Base-by-base conservation (phyloP, 1,140 invertebrate species). In the Caenorhabditis briggsae region DNA sequence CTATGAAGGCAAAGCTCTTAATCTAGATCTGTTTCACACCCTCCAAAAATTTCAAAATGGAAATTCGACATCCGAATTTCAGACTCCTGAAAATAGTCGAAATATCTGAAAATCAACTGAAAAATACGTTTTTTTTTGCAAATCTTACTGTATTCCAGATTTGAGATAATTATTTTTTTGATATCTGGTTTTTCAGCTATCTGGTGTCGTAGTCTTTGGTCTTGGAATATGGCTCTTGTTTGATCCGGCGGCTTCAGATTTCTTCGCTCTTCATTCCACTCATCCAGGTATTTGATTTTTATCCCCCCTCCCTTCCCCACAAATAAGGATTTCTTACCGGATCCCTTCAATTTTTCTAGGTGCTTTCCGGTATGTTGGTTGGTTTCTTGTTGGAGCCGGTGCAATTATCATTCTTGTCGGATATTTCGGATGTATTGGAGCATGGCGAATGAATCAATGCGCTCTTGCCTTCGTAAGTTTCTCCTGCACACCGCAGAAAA, bases 241-340 rank as follows among this genome's bases (percentile, higher is more conserved):
- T 55, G 86, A 87, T 65, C 86, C 86, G 20, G 61, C 86, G 1
- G 82, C 86, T 20, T 87, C 86, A 7, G 86, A 87, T 59, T 87
- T 84, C 70, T 87, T 87, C 16, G 82, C 82, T 50, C 86, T 87
- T 11, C 86, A 87, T 43, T 87, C 86, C 11, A 61, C 86, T 41
- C 82, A 87, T 25, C 82, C 59, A 53, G 86, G 86, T 87, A 59
- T 78, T 50, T 41, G 6, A 70, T 64, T 41, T 64, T 11, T 82
- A 1, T 14, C 20, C 14, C 25, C 43, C n/a, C n/a, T n/a, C n/a
- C n/a, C n/a, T n/a, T n/a, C n/a, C n/a, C n/a, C n/a, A n/a, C n/a
- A 78, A 9, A 33, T 33, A 3, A 33, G 33, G 1, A 2, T 33
- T 33, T 2, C 48, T 25, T 23, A 23, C 33, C 33, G 33, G 33